Evolutionary conservation across 2,888 invertebrate species (phyloP), one percentile per base, ranked within the genome.

Genomic region (Serrognathus titanus): DNA sequence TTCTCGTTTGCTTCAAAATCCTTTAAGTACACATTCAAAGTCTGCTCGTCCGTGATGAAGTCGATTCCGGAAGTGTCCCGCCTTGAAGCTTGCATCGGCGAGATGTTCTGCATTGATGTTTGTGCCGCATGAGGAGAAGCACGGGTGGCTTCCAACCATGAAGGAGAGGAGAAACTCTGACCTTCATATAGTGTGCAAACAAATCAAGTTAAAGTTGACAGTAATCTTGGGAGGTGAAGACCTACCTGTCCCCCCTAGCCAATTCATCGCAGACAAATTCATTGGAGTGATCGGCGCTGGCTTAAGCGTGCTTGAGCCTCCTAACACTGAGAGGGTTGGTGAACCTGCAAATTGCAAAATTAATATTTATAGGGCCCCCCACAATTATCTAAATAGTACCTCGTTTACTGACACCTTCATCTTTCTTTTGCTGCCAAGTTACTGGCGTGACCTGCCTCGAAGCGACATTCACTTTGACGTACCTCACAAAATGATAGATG

Each of bases 401-500:
- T 31, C 6, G 24, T 31, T 31, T 31, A 31, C 24, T 31, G 4
- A 31, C 24, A 31, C 24, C 24, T 6, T 31, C 24, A 31, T 31
- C 6, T 31, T 31, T 31, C 24, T 31, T 31, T 16, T 16, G 16
- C 24, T 31, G 24, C 24, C 24, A 31, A 31, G 24, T 31, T 7
- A 31, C 24, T 31, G 24, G 24, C 24, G 5, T 31, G 24, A 31
- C 6, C 24, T 31, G 5, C 6, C 6, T 31, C 7, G 24, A 31
- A 3, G n/a, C 10, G 35, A 56, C 10, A 48, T 51, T 51, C 58
- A 78, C 78, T 64, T 75, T 76, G 1, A 79, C 66, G 65, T 82
- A 84, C 63, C 74, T 78, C 13, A 70, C 63, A 45, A 83, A 73
- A 66, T 85, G 83, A 61, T 81, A 82, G 1, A 81, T 9, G 1